A percentile compares a stretch with the other conserved stretches of the same genome.
Conservation (phyloP, 2,113 vertebrate species). For the Accipiter virgatus region DNA sequence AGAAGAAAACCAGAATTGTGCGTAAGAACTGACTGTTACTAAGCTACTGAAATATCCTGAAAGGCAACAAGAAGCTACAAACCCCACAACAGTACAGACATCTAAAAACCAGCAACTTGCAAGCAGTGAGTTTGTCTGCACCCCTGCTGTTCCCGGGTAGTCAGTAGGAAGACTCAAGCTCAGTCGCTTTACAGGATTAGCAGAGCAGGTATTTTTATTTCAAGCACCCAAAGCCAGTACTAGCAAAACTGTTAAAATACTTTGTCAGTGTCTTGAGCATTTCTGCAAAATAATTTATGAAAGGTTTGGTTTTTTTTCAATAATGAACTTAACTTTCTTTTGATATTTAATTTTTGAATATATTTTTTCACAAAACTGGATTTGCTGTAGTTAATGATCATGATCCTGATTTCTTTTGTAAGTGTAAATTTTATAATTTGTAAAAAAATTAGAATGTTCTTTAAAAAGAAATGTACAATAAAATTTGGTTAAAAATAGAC, state of each 20-base stretch:
- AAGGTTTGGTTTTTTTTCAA: neutral
- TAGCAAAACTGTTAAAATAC: neutral
- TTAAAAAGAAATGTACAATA: conserved; percentile 18
- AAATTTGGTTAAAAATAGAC: conserved; percentile 2
- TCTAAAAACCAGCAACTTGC: accelerated
- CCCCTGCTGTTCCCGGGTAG: neutral
- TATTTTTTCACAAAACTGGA: conserved; percentile 67
- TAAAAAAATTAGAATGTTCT: conserved; percentile 16
- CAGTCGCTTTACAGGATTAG: accelerated
- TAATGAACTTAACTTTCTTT: conserved; percentile 53
- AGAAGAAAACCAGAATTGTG: neutral
- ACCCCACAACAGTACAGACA: accelerated
- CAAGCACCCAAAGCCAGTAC: conserved; percentile 2
- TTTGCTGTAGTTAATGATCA: conserved; percentile 15
- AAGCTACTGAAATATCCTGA: neutral
- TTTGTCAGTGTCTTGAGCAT: conserved; percentile 19
- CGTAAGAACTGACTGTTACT: neutral
- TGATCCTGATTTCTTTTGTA: conserved; percentile 34
- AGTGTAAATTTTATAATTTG: conserved; percentile 56
- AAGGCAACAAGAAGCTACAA: neutral
- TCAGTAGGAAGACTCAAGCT: neutral
- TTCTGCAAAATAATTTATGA: conserved; percentile 62
- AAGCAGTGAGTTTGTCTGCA: neutral
- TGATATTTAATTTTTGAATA: conserved; percentile 67
- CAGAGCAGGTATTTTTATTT: neutral